Conservation (phyloP, 2,888 invertebrate genomes). For the Lepidonotus clava region DNA sequence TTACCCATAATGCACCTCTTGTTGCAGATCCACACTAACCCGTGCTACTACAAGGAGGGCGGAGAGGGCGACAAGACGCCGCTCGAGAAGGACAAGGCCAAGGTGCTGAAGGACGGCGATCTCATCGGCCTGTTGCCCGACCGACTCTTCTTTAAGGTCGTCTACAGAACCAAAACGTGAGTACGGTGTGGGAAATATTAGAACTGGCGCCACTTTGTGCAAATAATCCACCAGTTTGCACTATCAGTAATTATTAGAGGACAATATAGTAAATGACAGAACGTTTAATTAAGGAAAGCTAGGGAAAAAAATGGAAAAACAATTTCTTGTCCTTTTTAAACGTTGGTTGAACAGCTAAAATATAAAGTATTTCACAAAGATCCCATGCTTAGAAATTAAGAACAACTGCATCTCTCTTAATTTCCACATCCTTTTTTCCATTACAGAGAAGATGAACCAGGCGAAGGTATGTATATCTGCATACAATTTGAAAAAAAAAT, state of each 20-base stretch:
- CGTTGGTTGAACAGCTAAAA: too few relatives aligned
- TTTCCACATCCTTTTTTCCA: too few relatives aligned
- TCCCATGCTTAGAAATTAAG: too few relatives aligned
- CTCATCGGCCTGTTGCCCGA: constrained; percentile 80
- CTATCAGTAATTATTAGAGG: too few relatives aligned
- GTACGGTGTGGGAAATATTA: neutral
- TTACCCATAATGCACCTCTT: neutral
- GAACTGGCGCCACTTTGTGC: neutral
- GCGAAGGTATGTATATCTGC: neutral
- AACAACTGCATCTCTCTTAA: too few relatives aligned
- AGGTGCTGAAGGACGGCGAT: constrained; percentile 78
- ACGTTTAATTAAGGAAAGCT: too few relatives aligned
- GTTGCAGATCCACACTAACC: constrained; percentile 80
- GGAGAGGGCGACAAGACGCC: constrained; percentile 70
- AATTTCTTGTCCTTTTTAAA: too few relatives aligned
- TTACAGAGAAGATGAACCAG: neutral
- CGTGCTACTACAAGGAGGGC: constrained; percentile 78
- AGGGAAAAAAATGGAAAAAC: too few relatives aligned
- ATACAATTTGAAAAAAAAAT: neutral
- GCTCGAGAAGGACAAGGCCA: constrained; percentile 77
- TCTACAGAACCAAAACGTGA: constrained; percentile 55
- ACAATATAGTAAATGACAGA: too few relatives aligned
- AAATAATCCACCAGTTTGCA: too few relatives aligned
- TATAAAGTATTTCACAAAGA: too few relatives aligned
- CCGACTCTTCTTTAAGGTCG: constrained; percentile 63